Evolutionary conservation across 2,888 invertebrate genomes (phyloP).

Genomic region (Stenurella melanura): DNA sequence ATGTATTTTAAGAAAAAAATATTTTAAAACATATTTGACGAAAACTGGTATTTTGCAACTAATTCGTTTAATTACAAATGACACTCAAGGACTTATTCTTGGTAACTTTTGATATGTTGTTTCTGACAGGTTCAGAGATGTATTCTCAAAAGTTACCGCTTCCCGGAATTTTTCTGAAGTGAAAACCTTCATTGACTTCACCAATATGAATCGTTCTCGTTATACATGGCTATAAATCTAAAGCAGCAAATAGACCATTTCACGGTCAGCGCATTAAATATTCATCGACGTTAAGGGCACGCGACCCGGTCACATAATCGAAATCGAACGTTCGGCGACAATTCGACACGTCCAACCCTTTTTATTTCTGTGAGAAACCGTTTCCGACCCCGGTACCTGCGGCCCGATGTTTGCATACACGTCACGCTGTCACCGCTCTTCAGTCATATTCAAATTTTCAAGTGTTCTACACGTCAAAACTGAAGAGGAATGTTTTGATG

Average conservation of each 20-base stretch:
- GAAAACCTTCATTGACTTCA: no score
- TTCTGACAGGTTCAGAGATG: no score
- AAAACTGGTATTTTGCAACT: no score
- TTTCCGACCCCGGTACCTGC: conserved; percentile 44
- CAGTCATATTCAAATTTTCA: conserved; percentile 60
- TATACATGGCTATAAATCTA: conserved; percentile 31
- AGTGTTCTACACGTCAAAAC: conserved; percentile 60
- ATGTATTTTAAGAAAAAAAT: no score
- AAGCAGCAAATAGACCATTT: not conserved
- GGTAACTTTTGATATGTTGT: no score
- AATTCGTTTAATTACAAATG: no score
- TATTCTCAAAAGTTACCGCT: no score
- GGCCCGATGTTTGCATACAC: conserved; percentile 59
- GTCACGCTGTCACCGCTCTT: conserved; percentile 51
- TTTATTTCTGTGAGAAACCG: conserved; percentile 40
- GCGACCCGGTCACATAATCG: conserved; percentile 50
- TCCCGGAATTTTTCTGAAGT: no score
- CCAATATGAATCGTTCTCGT: not conserved
- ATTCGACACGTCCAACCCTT: conserved; percentile 62
- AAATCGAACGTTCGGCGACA: conserved; percentile 56
- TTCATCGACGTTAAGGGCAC: conserved; percentile 59
- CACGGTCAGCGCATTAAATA: conserved; percentile 47
- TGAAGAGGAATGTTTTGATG: conserved; percentile 44
- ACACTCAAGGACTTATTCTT: no score
- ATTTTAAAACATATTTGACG: no score